phyloP scores from a whole-genome alignment of 1,140 invertebrate species.

The Aethina tumida region DNA sequence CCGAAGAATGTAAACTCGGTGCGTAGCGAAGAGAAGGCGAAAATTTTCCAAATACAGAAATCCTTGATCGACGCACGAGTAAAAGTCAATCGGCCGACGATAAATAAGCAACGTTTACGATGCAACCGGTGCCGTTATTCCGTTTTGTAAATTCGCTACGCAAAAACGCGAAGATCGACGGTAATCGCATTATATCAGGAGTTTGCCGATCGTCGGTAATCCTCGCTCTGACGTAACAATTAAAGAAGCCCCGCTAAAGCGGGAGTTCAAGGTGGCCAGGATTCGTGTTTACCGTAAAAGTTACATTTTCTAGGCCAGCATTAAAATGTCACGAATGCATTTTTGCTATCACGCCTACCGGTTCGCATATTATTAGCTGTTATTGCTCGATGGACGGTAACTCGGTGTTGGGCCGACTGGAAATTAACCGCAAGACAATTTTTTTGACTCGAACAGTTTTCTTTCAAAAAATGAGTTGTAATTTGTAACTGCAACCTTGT shows the following conservation, averaged over 20 bases:
- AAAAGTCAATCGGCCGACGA: too few species aligned
- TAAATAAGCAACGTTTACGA: neutral
- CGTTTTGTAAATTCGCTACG: conserved; percentile 4
- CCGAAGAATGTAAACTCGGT: neutral
- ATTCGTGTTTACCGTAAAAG: conserved; percentile 16
- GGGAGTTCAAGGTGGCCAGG: conserved; percentile 23
- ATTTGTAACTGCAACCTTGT: too few species aligned
- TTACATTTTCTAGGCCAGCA: conserved; percentile 19
- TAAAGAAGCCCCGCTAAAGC: conserved; percentile 21
- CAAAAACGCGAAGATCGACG: neutral
- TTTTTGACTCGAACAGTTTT: too few species aligned
- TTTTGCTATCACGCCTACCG: conserved; percentile 17
- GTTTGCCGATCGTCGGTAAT: too few species aligned
- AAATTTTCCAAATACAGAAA: neutral
- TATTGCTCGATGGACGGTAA: too few species aligned
- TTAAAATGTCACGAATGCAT: conserved; percentile 22
- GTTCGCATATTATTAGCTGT: too few species aligned
- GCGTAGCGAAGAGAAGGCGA: neutral
- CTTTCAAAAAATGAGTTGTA: too few species aligned
- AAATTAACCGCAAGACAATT: too few species aligned
- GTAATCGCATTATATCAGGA: conserved; percentile 9
- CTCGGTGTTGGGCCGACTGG: too few species aligned
- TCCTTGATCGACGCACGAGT: too few species aligned
- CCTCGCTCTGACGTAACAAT: conserved; percentile 19
- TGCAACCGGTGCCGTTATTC: neutral